A percentile compares a stretch with the other conserved stretches of the same genome.
Conservation (phyloP, 2,797 vertebrate species). For the Melanogrammus aeglefinus region DNA sequence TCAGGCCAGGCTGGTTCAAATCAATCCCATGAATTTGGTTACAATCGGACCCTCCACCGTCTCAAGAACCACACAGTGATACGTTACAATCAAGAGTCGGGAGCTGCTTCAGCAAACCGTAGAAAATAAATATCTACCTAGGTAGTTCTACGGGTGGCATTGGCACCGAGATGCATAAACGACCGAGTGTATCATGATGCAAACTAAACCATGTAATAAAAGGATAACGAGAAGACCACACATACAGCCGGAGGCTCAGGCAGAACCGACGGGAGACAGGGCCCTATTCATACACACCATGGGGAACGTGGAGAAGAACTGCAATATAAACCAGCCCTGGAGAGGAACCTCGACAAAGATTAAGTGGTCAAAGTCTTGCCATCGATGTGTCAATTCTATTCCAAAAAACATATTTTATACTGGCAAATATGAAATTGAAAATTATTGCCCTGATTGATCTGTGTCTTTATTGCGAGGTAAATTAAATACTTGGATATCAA, state of each 20-base stretch:
- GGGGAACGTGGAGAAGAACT: neutral
- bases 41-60: neutral
- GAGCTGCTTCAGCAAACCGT: neutral
- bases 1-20: neutral
- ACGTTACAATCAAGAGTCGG: neutral
- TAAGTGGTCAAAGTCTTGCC: neutral
- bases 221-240: slow-evolving; percentile 5
- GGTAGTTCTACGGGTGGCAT: slow-evolving; percentile 6
- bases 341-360: neutral
- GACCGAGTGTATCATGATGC: neutral
- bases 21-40: neutral
- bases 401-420: neutral
- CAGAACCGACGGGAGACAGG: neutral
- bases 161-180: neutral
- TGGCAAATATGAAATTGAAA: neutral
- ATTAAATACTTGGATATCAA: neutral
- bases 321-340: neutral
- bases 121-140: neutral
- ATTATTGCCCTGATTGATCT: neutral
- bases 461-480: neutral
- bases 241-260: neutral
- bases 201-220: slow-evolving; percentile 1
- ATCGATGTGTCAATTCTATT: neutral
- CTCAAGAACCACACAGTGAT: neutral
- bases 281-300: neutral